Conservation (phyloP, 2,113 vertebrate species). For the Rhodinocichla rosea region DNA sequence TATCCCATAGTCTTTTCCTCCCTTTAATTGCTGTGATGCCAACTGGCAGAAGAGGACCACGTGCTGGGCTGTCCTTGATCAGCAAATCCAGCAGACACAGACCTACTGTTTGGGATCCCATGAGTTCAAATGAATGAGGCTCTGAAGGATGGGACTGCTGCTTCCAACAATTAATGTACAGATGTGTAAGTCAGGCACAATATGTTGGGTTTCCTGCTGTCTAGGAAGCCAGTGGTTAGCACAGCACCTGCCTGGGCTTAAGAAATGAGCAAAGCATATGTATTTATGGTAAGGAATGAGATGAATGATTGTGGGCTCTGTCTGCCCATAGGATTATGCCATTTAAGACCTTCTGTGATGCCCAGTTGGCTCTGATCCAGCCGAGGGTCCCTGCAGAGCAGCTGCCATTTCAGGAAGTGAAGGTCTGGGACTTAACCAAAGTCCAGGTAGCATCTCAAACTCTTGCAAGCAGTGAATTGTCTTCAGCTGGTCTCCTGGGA, state of each 20-base stretch:
- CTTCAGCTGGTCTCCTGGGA: neutral
- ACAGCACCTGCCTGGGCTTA: neutral
- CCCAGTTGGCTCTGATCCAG: neutral
- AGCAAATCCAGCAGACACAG: neutral
- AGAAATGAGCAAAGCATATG: neutral
- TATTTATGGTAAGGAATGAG: neutral
- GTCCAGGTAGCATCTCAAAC: neutral
- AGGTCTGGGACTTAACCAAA: neutral
- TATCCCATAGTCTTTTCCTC: neutral
- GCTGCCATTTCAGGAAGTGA: neutral
- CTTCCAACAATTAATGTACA: neutral
- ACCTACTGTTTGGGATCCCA: neutral
- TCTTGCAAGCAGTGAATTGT: neutral
- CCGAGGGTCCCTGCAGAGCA: neutral
- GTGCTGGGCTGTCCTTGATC: slow-evolving; percentile 50
- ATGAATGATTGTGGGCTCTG: neutral
- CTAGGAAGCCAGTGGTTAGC: neutral
- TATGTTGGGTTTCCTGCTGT: neutral
- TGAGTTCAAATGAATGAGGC: slow-evolving; percentile 11
- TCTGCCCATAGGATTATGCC: fast-evolving
- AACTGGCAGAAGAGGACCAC: neutral
- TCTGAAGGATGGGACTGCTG: neutral
- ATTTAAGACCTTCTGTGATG: neutral
- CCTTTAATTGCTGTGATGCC: slow-evolving; percentile 25
- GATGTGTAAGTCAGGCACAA: neutral